Percentiles rank a stretch among this genome's conserved stretches.
These are phyloP conservation scores for Pyrrhosoma nymphula DNA, from an alignment of 2,888 invertebrate species.

Conservation along the genomic window DNA sequence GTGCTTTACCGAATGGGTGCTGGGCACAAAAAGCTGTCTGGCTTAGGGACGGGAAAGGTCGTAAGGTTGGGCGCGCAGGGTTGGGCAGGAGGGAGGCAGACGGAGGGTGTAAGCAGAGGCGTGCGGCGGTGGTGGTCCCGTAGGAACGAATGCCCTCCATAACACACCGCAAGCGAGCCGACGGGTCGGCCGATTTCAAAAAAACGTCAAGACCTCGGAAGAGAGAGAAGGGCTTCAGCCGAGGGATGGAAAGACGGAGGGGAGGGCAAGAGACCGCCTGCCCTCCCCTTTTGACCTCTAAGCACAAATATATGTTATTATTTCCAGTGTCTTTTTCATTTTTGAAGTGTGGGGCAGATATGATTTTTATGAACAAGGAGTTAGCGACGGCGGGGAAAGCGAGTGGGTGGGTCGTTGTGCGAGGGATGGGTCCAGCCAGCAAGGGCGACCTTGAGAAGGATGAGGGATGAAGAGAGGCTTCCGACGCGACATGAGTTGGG, in stretches of 20 bases:
- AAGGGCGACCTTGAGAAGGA: background rate
- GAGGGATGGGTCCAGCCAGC: background rate
- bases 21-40: conserved; percentile 40
- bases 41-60: background rate
- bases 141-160: background rate
- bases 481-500: background rate
- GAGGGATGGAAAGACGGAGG: background rate
- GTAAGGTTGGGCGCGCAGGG: background rate
- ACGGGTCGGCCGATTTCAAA: background rate
- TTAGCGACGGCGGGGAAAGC: background rate
- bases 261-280: background rate
- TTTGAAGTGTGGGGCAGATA: conserved; percentile 26
- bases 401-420: background rate
- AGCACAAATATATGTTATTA: conserved; percentile 65
- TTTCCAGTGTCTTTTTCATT: conserved; percentile 56
- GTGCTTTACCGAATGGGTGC: conserved; percentile 46
- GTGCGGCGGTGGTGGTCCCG: background rate
- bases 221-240: background rate
- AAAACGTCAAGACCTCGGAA: background rate
- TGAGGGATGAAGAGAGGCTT: background rate
- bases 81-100: too few species aligned
- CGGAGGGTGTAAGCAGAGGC: too few species aligned
- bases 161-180: background rate
- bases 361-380: background rate
- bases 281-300: conserved; percentile 36